Evolutionary conservation across 92 coral and sea anemone species (phyloP), one percentile per base, ranked within the genome.

Genomic region (Zoanthus sansibaricus): DNA sequence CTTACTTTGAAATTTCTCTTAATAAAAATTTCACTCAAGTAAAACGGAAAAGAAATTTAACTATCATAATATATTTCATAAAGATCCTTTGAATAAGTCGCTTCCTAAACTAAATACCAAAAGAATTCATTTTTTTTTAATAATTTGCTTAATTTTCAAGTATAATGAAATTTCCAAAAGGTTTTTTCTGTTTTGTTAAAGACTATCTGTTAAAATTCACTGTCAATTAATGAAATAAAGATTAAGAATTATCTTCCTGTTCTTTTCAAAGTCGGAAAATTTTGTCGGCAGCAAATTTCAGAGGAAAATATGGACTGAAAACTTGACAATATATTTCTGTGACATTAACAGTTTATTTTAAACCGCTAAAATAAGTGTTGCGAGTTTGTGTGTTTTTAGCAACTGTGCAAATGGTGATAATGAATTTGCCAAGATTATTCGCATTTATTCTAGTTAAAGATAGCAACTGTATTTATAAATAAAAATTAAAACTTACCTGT

Each of bases 401-500:
- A 49, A 49, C 55, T 49, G 12, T 11, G 55, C 55, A 9, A 7
- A 7, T 49, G 55, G 9, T 9, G 55, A 11, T 49, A 49, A 49
- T 49, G 55, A 49, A 49, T 49, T 62, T 62, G 20, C 69, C 16
- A 7, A 20, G 55, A 76, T 25, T 25, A 25, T 25, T 25, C 37
- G 32, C 5, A 51, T 17, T n/a, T 14, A 12, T 10, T 21, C 18
- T 12, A 10, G 31, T 49, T n/a, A 46, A 76, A 71, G 7, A 37
- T 6, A 9, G 10, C 16, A n/a, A 14, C 10, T 71, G 15, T 12
- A 62, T 62, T 62, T 18, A 3, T 17, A 62, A 37, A 37, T 37
- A 37, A 37, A 37, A 37, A 37, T 37, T 37, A 64, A 20, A 17
- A 68, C 92, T 87, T 90, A 97, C 99, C 98, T 97, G 99, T 16